Percentiles rank a stretch among this genome's conserved stretches.
These are phyloP conservation scores for Craterocephalus amniculus DNA, from an alignment of 2,797 vertebrate species.

Conservation along the genomic window DNA sequence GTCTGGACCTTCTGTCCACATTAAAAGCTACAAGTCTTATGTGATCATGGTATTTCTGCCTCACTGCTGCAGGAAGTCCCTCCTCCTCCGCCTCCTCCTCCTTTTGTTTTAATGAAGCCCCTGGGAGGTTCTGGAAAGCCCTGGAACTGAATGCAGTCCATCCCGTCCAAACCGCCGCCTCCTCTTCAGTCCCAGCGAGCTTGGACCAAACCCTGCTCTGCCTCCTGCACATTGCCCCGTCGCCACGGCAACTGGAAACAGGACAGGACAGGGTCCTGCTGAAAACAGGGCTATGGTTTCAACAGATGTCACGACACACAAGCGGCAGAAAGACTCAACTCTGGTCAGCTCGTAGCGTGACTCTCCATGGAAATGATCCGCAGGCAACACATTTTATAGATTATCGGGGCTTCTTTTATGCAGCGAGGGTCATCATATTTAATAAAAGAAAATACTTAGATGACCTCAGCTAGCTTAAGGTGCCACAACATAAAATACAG, in stretches of 20 bases:
- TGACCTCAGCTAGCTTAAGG: slow-evolving; percentile 50
- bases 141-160: slow-evolving; percentile 89
- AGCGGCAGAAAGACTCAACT: slow-evolving; percentile 36
- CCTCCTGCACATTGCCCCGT: slow-evolving; percentile 62
- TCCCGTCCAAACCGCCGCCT: slow-evolving; percentile 88
- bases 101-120: slow-evolving; percentile 91
- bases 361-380: slow-evolving; percentile 50
- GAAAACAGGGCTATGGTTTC: slow-evolving; percentile 65
- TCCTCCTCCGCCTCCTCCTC: slow-evolving; percentile 69
- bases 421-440: slow-evolving; percentile 23
- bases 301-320: slow-evolving; percentile 71
- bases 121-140: slow-evolving; percentile 89
- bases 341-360: slow-evolving; percentile 55
- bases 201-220: slow-evolving; percentile 65
- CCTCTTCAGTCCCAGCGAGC: slow-evolving; percentile 73
- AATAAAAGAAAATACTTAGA: slow-evolving; percentile 36
- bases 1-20: slow-evolving; percentile 58
- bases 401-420: slow-evolving; percentile 35
- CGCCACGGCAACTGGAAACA: slow-evolving; percentile 66
- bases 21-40: slow-evolving; percentile 74
- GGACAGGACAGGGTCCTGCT: slow-evolving; percentile 64
- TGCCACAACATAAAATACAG: slow-evolving; percentile 63
- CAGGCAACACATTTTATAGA: slow-evolving; percentile 50
- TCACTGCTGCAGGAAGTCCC: slow-evolving; percentile 91
- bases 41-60: slow-evolving; percentile 84